Percentiles rank a stretch among this genome's conserved stretches.
These are phyloP conservation scores for Miniopterus natalensis DNA, from an alignment of 2,113 vertebrate species.

Conservation along the genomic window DNA sequence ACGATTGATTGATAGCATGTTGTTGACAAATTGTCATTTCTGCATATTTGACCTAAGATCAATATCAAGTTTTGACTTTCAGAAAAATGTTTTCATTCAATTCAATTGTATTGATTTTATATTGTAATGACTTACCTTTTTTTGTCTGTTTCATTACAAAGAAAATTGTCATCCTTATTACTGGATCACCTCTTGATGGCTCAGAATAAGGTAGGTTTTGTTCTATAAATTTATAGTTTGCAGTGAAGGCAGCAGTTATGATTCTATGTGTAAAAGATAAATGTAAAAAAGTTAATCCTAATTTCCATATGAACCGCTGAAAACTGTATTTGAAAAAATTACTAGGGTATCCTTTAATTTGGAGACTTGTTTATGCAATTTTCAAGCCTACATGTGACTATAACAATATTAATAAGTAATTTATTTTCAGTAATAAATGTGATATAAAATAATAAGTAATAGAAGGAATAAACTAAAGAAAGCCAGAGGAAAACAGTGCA, in stretches of 20 bases:
- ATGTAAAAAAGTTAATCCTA: background rate
- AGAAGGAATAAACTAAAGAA: background rate
- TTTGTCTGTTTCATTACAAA: background rate
- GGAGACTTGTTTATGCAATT: background rate
- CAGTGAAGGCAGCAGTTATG: background rate
- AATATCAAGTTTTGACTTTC: background rate
- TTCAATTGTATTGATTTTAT: background rate
- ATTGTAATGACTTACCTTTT: background rate
- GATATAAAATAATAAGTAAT: background rate
- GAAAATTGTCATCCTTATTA: background rate
- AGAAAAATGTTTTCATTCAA: background rate
- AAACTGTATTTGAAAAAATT: constrained; percentile 1
- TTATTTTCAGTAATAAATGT: background rate
- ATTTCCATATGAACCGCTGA: background rate
- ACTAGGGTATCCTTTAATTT: background rate
- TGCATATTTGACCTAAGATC: background rate
- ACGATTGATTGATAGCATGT: background rate
- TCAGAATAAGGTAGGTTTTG: background rate
- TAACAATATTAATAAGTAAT: background rate
- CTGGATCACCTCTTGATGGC: background rate
- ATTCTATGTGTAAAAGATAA: background rate
- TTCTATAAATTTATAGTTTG: background rate
- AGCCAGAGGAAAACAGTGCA: background rate
- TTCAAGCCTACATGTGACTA: background rate
- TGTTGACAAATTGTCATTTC: background rate